These are phyloP conservation scores for Acrocephalus kingi DNA, from an alignment of 2,113 vertebrate species.

Conservation along the genomic window DNA sequence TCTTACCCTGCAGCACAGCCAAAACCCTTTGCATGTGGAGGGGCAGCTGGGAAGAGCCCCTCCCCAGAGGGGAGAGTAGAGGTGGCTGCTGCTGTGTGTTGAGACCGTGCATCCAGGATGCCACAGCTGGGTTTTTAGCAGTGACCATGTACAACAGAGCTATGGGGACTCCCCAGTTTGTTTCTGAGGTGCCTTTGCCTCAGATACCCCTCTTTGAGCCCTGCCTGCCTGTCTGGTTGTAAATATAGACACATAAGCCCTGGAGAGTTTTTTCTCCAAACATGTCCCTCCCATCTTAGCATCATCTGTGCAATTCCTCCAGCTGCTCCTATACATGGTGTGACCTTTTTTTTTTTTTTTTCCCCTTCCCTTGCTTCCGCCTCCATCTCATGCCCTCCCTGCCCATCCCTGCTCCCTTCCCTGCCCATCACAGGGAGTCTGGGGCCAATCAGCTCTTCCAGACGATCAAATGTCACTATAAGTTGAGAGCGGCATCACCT, in stretches of 20 bases:
- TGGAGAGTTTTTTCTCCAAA: conserved; percentile 62
- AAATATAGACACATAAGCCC: conserved; percentile 88
- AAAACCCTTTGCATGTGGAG: accelerated
- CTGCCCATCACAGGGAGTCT: conserved; percentile 28
- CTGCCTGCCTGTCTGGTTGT: conserved; percentile 72
- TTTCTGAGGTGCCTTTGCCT: conserved; percentile 17
- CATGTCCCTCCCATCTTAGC: conserved; percentile 73
- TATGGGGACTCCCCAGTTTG: accelerated
- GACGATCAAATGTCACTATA: conserved; percentile 87
- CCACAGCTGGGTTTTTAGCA: neutral
- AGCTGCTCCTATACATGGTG: conserved; percentile 80
- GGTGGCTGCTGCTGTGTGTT: neutral
- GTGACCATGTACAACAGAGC: accelerated
- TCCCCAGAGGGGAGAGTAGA: neutral
- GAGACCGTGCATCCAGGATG: neutral
- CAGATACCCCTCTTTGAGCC: conserved; percentile 57
- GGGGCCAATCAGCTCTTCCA: conserved; percentile 82
- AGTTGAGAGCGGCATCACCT: conserved; percentile 75
- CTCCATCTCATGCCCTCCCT: neutral
- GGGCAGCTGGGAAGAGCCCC: neutral
- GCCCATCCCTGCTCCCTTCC: neutral
- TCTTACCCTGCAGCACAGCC: neutral
- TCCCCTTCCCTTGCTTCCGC: conserved; percentile 8
- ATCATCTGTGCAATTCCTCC: conserved; percentile 76
- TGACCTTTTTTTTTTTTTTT: conserved; percentile 12